Evolutionary conservation across 2,888 invertebrate genomes (phyloP), one percentile per base, ranked within the genome.

Genomic region (Dryococelus australis): DNA sequence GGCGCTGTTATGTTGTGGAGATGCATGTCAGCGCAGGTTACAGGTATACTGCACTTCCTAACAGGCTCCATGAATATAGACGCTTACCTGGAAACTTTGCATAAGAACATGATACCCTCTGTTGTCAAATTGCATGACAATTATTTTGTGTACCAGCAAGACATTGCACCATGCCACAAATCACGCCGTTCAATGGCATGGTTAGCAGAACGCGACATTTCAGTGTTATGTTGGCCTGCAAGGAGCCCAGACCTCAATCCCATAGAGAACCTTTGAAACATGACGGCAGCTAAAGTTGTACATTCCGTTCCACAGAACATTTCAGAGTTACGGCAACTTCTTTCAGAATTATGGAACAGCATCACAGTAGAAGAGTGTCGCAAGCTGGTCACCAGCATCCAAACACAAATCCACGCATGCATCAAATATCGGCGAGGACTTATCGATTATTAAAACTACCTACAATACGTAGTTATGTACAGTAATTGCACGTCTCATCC

Each of bases 181-280:
- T 12, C 47, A 47, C 47, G 12, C 12, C 47, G 47, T 47, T 47
- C 47, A 12, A 47, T 12, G 12, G 47, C 47, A 47, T 12, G 47
- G 47, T 47, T 47, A 47, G 47, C 47, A 47, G 8, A 79, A 79
- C 79, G 20, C n/a, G 79, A 16, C 9, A 79, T 79, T 27, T 16
- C 24, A 16, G 24, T 79, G 79, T 79, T 79, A 79, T 16, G 9
- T 26, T 79, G 79, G 20, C 79, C 79, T 79, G 79, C 79, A 10
- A 24, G 8, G 79, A 79, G 79, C 79, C 79, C 79, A 79, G 79
- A 79, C 20, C 79, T 79, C 79, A 79, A 79, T 79, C 79, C 79
- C 6, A 79, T 79, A 10, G 79, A 79, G 27, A 16, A 79, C 79
- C 47, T 47, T 79, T 79, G 20, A 16, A 79, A 79, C 27, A 10